Evolutionary conservation across 2,113 vertebrate species (phyloP), one percentile per base, ranked within the genome.

Genomic region (Archilochus colubris): DNA sequence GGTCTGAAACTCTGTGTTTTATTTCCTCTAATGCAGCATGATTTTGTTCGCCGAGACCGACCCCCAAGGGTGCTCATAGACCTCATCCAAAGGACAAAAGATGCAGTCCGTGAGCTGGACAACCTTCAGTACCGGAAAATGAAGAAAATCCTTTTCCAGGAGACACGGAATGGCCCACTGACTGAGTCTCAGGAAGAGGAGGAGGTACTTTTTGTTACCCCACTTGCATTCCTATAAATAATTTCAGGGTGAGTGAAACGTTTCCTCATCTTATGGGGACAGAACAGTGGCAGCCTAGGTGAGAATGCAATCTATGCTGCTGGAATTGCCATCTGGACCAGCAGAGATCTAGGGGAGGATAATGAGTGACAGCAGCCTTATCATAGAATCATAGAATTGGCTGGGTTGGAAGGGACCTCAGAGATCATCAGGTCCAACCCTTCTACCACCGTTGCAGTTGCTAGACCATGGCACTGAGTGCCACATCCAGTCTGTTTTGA

Each of bases 131-230:
- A 99, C 97, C 98, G 99, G 88, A 99, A 99, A 98, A 99, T 99
- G 99, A 99, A 99, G 97, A 99, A 99, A 94, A 99, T 99, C 94
- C 99, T 99, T 30, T 99, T 99, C 98, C 99, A 99, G 82, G 99
- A 99, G 97, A 98, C 98, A 10, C 98, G 98, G 91, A 99, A 99
- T 1, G 99, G 99, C 38, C 98, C 99, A 14, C 97, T 99, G 96
- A 99, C 98, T 24, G 99, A 99, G 95, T 99, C 98, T 69, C 99
- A 99, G 80, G 99, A 99, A 89, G 99, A 99, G 40, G 99, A 99
- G 88, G 99, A 99, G 98, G 99, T 98, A 98, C 64, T 27, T 3
- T 1, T 63, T 58, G 14, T 69, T 18, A 13, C 33, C 48, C 22
- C 28, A 2, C 87, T 66, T n/a, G 4, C 51, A 7, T 22, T 31